These are phyloP conservation scores for Scelioninae gen. 1 DNA, from an alignment of 2,888 invertebrate genomes.

Conservation along the genomic window DNA sequence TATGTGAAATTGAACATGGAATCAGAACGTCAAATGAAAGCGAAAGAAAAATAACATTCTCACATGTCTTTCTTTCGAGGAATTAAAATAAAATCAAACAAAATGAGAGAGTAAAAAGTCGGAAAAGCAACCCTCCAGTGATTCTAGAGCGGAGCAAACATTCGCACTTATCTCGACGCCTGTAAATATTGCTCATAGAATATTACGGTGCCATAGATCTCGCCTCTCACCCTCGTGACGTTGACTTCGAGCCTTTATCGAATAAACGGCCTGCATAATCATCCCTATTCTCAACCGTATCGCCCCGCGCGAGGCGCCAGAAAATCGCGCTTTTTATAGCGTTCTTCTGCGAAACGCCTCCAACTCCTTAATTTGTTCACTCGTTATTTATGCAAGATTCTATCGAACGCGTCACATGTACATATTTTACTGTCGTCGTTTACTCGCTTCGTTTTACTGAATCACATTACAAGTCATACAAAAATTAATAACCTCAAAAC, in stretches of 20 bases:
- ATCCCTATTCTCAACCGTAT: conserved; percentile 67
- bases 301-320: conserved; percentile 41
- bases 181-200: conserved; percentile 82
- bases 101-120: not conserved
- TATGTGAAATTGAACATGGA: too few species aligned
- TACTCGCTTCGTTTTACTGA: conserved; percentile 15
- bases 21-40: too few species aligned
- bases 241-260: conserved; percentile 76
- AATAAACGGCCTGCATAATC: conserved; percentile 79
- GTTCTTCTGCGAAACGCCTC: conserved; percentile 5
- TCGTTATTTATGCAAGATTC: conserved; percentile 66
- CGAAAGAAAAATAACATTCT: conserved; percentile 2
- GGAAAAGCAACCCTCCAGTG: conserved; percentile 67
- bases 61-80: not conserved
- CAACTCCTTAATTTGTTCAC: conserved; percentile 67
- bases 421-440: conserved; percentile 30
- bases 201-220: conserved; percentile 81
- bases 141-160: conserved; percentile 74
- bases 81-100: too few species aligned
- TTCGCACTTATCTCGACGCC: conserved; percentile 80
- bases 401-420: conserved; percentile 56
- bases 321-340: conserved; percentile 65
- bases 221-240: conserved; percentile 71
- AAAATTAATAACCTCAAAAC: too few species aligned
- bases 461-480: not conserved